These are phyloP conservation scores for Drosophila eugracilis DNA, from an alignment of 1,140 invertebrate species.

Conservation along the genomic window DNA sequence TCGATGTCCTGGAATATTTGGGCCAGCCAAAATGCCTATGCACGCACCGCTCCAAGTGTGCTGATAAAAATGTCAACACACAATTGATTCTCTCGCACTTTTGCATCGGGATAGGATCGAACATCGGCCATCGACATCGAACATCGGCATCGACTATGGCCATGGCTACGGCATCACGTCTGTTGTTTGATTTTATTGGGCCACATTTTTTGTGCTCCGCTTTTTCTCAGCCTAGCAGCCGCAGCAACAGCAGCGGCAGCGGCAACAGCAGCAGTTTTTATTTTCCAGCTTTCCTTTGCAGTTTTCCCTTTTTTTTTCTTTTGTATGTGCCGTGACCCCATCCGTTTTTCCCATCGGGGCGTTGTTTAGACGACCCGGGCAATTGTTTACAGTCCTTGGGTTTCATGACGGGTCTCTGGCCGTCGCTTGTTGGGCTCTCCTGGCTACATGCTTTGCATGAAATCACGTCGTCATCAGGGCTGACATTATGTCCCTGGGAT, in stretches of 20 bases:
- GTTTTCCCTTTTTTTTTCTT: conserved; percentile 38
- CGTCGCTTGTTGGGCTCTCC: conserved; percentile 29
- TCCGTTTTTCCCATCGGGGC: conserved; percentile 24
- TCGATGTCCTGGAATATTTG: conserved; percentile 54
- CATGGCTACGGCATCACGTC: conserved; percentile 58
- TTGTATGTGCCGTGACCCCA: neutral
- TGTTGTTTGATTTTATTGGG: conserved; percentile 82
- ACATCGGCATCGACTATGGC: conserved; percentile 16
- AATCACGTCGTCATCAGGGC: conserved; percentile 83
- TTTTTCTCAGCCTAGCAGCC: conserved; percentile 30
- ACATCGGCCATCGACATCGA: conserved; percentile 2
- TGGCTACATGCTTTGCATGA: conserved; percentile 78
- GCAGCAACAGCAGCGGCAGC: too few relatives aligned
- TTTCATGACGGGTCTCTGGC: conserved; percentile 53
- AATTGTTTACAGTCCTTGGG: conserved; percentile 83
- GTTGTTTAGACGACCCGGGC: conserved; percentile 74
- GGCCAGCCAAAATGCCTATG: conserved; percentile 68
- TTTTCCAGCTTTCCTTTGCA: conserved; percentile 50
- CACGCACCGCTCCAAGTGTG: conserved; percentile 45
- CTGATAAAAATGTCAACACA: conserved; percentile 84
- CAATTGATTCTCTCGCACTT: conserved; percentile 77
- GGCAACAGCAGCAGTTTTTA: conserved; percentile 44
- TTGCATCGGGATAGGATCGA: conserved; percentile 46
- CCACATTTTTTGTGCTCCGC: conserved; percentile 60
- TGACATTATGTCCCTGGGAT: conserved; percentile 80